Evolutionary conservation across 2,888 invertebrate genomes (phyloP), one percentile per base, ranked within the genome.

Genomic region (Eupeodes luniger): DNA sequence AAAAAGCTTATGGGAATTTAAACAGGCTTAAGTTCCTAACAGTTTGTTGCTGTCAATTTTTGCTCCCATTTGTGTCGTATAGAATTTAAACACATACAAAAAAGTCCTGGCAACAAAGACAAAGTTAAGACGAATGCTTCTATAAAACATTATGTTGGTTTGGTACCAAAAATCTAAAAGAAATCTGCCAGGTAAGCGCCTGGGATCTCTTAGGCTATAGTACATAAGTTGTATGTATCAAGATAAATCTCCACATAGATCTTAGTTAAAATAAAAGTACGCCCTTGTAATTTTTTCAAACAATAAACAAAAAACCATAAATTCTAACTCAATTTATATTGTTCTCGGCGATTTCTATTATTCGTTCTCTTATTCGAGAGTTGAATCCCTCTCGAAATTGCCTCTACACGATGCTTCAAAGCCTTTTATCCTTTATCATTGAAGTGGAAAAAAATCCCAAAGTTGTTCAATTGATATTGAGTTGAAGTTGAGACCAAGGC

Each of bases 401-500:
- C 75, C 72, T 66, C 80, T 67, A 67, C 84, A 77, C 72, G 49
- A 80, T 55, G 66, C 55, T 76, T 53, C 69, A 81, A 81, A 81
- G 75, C 75, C 83, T 36, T 78, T 86, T 79, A 80, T 83, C 66
- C 87, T 62, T 72, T 80, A 61, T 80, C 72, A 82, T 69, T 74
- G 78, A 86, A 82, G 74, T 62, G 67, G 66, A 59, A 40, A 64
- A 44, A 69, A 62, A 16, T 14, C 51, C 64, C 74, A 75, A 80
- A 72, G 57, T 82, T 70, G 19, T 81, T 77, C 87, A 88, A 88
- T 88, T 88, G 88, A 85, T 85, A 87, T 81, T 75, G 82, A 80
- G 40, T 40, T 40, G 40, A 40, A 40, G 40, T 40, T 40, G 85
- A 78, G 78, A 78, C 81, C 85, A 81, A 27, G 72, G 76, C 62